These are phyloP conservation scores for Aurelia aurita complex sp. Pacific DNA, from an alignment of 30 jellyfish, hydroid and myxozoan species.

Conservation along the genomic window DNA sequence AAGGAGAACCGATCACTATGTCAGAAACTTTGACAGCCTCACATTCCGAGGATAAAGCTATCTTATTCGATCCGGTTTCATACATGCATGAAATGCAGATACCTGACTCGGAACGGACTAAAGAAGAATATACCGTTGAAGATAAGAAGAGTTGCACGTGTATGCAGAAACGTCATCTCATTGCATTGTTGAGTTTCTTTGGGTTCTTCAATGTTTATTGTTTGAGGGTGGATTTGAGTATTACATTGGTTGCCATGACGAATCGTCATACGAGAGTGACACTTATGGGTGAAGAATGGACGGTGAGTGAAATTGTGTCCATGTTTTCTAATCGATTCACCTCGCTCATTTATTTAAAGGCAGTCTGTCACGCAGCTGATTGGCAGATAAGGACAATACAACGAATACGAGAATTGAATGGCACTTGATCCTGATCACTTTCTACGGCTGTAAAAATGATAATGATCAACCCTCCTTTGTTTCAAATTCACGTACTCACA, in stretches of 20 bases:
- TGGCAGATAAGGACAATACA: too few relatives aligned
- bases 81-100: constrained; percentile 53
- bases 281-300: constrained; percentile 79
- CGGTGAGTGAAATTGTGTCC: constrained; percentile 40
- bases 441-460: too few relatives aligned
- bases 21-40: constrained; percentile 6
- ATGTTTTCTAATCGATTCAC: too few relatives aligned
- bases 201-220: constrained; percentile 95
- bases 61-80: constrained; percentile 58
- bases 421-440: too few relatives aligned
- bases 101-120: background rate
- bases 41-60: constrained; percentile 57
- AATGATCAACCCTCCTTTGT: too few relatives aligned
- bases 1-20: too few relatives aligned
- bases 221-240: constrained; percentile 91
- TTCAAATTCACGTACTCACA: too few relatives aligned
- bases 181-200: constrained; percentile 87
- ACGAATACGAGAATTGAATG: too few relatives aligned
- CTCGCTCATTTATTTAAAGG: too few relatives aligned
- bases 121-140: background rate
- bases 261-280: constrained; percentile 80
- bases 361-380: too few relatives aligned
- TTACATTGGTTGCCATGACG: constrained; percentile 98
- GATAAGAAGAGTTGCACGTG: constrained; percentile 56
- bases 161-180: constrained; percentile 82